Percentiles rank a stretch among this genome's conserved stretches.
Evolutionary conservation across 2,888 invertebrate species (phyloP).

Genomic region (Drosophila anceps): DNA sequence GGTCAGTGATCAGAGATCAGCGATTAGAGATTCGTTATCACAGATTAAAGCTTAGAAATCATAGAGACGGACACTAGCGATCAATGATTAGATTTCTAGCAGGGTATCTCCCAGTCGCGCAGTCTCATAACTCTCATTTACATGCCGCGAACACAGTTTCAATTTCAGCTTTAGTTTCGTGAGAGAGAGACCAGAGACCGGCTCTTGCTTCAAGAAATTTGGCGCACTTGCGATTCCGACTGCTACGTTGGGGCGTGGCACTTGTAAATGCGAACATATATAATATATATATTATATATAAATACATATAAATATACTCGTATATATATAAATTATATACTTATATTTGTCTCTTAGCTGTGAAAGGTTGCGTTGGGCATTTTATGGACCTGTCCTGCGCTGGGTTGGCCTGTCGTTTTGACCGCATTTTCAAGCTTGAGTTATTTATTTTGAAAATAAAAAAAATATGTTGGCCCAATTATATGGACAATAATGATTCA

Average conservation of each 20-base stretch:
- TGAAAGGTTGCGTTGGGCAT: conserved; percentile 60
- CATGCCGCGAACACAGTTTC: neutral
- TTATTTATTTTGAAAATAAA: conserved; percentile 7
- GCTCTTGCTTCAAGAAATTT: conserved; percentile 65
- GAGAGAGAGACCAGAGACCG: conserved; percentile 31
- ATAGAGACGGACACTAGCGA: neutral
- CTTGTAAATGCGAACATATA: conserved; percentile 3
- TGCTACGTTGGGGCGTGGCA: conserved; percentile 23
- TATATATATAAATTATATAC: neutral
- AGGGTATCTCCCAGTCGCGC: neutral
- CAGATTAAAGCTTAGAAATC: neutral
- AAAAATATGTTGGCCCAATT: conserved; percentile 5
- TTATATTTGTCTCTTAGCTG: conserved; percentile 6
- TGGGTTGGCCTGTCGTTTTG: neutral
- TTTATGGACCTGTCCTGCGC: conserved; percentile 12
- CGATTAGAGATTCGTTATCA: neutral
- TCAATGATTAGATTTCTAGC: neutral
- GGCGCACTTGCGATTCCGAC: conserved; percentile 51
- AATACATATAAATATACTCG: neutral
- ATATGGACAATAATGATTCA: conserved; percentile 13
- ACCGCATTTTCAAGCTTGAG: conserved; percentile 35
- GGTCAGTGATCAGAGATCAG: neutral
- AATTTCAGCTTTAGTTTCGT: conserved; percentile 6
- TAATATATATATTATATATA: neutral
- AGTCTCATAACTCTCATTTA: neutral